A percentile compares a stretch with the other conserved stretches of the same genome.
phyloP scores from a whole-genome alignment of 2,797 vertebrate genomes.

The Rhodeus uyekii region DNA sequence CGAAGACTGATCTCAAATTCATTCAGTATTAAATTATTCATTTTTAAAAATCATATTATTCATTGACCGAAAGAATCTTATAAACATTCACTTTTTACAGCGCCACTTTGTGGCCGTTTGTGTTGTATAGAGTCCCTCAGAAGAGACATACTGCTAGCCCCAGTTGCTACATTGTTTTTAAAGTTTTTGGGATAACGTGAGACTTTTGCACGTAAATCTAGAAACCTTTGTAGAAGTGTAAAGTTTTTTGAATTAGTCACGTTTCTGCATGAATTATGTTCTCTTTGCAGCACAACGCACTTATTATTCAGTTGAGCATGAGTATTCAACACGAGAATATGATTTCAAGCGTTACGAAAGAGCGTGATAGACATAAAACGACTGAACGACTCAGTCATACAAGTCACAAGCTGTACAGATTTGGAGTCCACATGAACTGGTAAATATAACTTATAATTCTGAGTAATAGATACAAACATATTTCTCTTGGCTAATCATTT shows the following conservation, averaged over 20 bases:
- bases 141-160: no score
- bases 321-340: conserved; percentile 67
- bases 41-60: no score
- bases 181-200: neutral
- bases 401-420: conserved; percentile 24
- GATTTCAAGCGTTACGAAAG: conserved; percentile 67
- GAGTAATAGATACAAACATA: neutral
- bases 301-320: conserved; percentile 57
- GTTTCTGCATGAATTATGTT: conserved; percentile 36
- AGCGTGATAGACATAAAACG: conserved; percentile 25
- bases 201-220: neutral
- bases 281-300: conserved; percentile 38
- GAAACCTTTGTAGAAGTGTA: neutral
- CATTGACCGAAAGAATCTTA: no score
- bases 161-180: neutral
- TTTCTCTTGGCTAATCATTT: neutral
- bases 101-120: conserved; percentile 22
- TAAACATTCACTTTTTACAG: neutral
- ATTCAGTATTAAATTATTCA: neutral
- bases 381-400: neutral
- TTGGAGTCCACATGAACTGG: conserved; percentile 67
- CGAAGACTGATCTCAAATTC: neutral
- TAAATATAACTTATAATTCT: conserved; percentile 47
- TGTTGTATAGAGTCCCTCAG: no score
- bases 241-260: conserved; percentile 18